Conservation (phyloP, 2,797 vertebrate species). For the Synanceia verrucosa region DNA sequence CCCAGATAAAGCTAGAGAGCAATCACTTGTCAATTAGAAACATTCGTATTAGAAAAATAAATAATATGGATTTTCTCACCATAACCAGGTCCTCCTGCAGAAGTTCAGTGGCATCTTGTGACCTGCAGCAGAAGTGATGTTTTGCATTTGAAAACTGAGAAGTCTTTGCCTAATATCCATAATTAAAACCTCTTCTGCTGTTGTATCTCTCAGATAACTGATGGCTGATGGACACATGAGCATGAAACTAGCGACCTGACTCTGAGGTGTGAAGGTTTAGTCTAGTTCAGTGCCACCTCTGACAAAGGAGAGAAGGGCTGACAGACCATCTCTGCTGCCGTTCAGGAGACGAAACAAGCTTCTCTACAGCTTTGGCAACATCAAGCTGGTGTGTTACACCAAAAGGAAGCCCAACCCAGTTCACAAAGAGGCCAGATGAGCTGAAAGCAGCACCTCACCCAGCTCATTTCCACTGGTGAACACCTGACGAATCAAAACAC, state of each 20-base stretch:
- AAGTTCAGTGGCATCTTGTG: slow-evolving; percentile 92
- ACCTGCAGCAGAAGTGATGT: slow-evolving; percentile 67
- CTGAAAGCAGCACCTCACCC: not conserved
- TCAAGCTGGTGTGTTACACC: not conserved
- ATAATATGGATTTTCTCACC: slow-evolving; percentile 75
- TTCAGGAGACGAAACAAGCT: not conserved
- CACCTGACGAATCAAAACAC: slow-evolving; percentile 7
- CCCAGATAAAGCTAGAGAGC: not conserved
- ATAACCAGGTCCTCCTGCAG: slow-evolving; percentile 90
- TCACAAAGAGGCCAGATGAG: slow-evolving; percentile 18
- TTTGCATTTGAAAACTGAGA: not conserved
- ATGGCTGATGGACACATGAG: not conserved
- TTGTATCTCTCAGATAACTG: not conserved
- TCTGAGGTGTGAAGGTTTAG: slow-evolving; percentile 24
- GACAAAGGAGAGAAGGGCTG: not conserved
- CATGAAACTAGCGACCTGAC: not conserved
- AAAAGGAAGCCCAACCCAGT: slow-evolving; percentile 58
- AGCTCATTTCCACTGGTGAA: not conserved
- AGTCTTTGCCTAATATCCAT: not conserved
- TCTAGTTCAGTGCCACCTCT: slow-evolving; percentile 1
- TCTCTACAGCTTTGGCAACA: not conserved
- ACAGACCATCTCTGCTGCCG: not conserved
- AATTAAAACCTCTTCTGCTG: too few relatives aligned
- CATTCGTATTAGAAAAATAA: not conserved
- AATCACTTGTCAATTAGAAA: not conserved